Evolutionary conservation across 2,888 invertebrate species (phyloP), one percentile per base, ranked within the genome.

Genomic region (Cactoblastis cactorum): DNA sequence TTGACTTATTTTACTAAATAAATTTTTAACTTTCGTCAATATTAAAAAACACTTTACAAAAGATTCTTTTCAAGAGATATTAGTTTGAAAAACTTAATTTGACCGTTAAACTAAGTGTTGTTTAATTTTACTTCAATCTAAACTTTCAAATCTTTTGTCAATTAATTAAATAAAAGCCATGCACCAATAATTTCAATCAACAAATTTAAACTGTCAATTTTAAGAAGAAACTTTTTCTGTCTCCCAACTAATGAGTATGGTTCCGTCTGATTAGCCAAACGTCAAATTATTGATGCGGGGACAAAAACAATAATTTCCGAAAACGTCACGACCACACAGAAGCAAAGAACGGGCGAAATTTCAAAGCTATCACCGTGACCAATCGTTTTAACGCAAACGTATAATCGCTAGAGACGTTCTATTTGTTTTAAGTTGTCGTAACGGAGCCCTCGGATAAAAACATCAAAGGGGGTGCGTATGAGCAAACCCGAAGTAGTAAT

Each of bases 391-490:
- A 85, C 87, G 82, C 83, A 81, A 78, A 85, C 84, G 80, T 80
- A 77, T 88, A 87, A 87, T 88, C 87, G 86, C 71, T 81, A 66
- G 75, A 75, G 75, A 65, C 80, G 82, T 85, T 79, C 82, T 89
- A 89, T 88, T 89, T 89, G 89, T 89, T 89, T 88, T 86, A 87
- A 87, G 77, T 83, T 82, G 75, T 83, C 84, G 83, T 86, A 84
- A 83, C 86, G 72, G 77, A 77, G 77, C 77, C 82, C 79, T 81
- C 73, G 77, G 80, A 86, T 85, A 86, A 88, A 87, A 86, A 88
- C 87, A 86, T 88, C 87, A 88, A 88, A 88, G 87, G 75, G 88
- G 84, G 80, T 80, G 80, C 74, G 80, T 80, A 78, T 74, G 80
- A 80, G 82, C 66, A 71, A 77, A 73, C 77, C 78, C 80, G 80